Conservation (phyloP, 1,140 invertebrate genomes). For the Penaeus japonicus region DNA sequence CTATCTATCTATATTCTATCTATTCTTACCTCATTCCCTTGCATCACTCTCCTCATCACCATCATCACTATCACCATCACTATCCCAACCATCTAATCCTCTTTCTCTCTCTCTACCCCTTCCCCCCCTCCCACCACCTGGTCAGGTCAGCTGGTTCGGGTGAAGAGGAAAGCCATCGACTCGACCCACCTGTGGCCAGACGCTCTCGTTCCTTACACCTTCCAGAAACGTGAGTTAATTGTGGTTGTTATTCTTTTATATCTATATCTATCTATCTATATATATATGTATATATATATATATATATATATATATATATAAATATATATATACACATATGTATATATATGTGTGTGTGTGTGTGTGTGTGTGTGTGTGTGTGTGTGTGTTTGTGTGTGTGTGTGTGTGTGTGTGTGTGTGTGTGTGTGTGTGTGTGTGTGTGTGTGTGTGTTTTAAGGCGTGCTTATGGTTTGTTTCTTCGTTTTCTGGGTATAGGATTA, state of each 20-base stretch:
- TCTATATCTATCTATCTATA: too few species aligned
- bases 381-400: too few species aligned
- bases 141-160: slow-evolving; percentile 1
- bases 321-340: too few species aligned
- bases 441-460: too few species aligned
- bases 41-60: not conserved
- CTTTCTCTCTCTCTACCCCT: not conserved
- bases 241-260: not conserved
- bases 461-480: too few species aligned
- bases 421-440: too few species aligned
- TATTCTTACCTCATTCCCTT: not conserved
- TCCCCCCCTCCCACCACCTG: not conserved
- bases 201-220: slow-evolving; percentile 22
- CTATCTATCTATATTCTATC: not conserved
- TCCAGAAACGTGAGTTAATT: slow-evolving; percentile 17
- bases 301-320: too few species aligned
- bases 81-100: not conserved
- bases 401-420: too few species aligned
- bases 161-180: slow-evolving; percentile 31
- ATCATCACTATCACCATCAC: not conserved
- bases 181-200: slow-evolving; percentile 41
- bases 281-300: too few species aligned
- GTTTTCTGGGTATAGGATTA: too few species aligned
- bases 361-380: too few species aligned
- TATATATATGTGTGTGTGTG: too few species aligned